A percentile compares a stretch with the other conserved stretches of the same genome.
These are phyloP conservation scores for Griposia aprilina DNA, from an alignment of 2,888 invertebrate species.

Conservation along the genomic window DNA sequence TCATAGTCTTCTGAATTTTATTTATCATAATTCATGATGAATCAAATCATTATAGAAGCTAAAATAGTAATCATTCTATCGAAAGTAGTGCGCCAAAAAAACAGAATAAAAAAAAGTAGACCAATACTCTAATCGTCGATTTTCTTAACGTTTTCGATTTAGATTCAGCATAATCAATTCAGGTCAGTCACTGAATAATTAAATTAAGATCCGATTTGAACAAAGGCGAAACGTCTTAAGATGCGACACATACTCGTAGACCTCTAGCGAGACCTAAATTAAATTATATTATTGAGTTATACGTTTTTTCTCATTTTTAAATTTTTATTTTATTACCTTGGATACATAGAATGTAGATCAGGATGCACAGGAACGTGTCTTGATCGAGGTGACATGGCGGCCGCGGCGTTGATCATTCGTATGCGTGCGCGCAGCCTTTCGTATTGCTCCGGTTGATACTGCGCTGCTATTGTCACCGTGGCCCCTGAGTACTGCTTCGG, in stretches of 20 bases:
- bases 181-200: constrained; percentile 2
- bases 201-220: neutral
- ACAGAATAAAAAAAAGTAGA: too few species aligned
- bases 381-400: constrained; percentile 82
- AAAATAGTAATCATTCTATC: neutral
- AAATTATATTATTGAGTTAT: too few species aligned
- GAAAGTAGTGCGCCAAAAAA: too few species aligned
- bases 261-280: neutral
- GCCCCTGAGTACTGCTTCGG: constrained; percentile 85
- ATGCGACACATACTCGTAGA: too few species aligned
- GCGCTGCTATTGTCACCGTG: constrained; percentile 88
- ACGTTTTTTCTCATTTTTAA: neutral
- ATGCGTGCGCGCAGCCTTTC: constrained; percentile 88
- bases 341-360: constrained; percentile 84
- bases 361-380: constrained; percentile 84
- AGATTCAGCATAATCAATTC: neutral
- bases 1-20: too few species aligned
- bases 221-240: neutral
- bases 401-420: constrained; percentile 87
- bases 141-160: neutral
- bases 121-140: neutral
- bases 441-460: constrained; percentile 89
- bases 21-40: neutral
- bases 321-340: constrained; percentile 77
- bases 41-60: neutral